A percentile compares a stretch with the other conserved stretches of the same genome.
phyloP scores from a whole-genome alignment of 2,888 invertebrate species.

The Drosophila acutilabella region DNA sequence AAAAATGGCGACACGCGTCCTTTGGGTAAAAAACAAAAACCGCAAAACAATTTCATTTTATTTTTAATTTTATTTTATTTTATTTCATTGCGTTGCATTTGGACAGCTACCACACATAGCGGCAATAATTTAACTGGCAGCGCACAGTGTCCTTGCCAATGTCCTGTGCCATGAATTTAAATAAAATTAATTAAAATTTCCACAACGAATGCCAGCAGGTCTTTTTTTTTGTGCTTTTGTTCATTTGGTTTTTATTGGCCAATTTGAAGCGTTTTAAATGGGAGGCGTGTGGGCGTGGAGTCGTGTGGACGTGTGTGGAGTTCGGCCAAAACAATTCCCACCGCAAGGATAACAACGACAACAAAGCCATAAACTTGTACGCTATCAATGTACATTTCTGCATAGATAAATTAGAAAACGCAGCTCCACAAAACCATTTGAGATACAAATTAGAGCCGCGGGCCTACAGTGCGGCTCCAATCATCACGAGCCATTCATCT shows the following conservation, averaged over 20 bases:
- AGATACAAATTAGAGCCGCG: conserved; percentile 75
- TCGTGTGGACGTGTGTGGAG: neutral
- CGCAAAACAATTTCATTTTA: conserved; percentile 77
- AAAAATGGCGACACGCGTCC: conserved; percentile 73
- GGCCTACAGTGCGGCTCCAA: conserved; percentile 33
- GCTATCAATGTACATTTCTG: conserved; percentile 73
- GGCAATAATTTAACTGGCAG: conserved; percentile 21
- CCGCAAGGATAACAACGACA: conserved; percentile 62
- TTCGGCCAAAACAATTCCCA: conserved; percentile 37
- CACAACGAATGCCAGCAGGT: conserved; percentile 13
- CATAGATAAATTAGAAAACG: conserved; percentile 76
- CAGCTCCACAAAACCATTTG: conserved; percentile 56
- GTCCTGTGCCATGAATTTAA: conserved; percentile 55
- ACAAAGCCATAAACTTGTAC: conserved; percentile 72
- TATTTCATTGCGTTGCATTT: conserved; percentile 55
- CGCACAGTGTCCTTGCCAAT: conserved; percentile 53
- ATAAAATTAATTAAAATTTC: conserved; percentile 73
- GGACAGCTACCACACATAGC: conserved; percentile 35
- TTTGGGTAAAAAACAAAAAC: conserved; percentile 73
- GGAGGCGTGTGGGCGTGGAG: neutral
- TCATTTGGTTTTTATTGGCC: conserved; percentile 35
- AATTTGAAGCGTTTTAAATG: conserved; percentile 31
- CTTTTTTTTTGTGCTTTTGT: neutral
- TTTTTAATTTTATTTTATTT: conserved; percentile 67
- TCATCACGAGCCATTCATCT: conserved; percentile 47